Base-by-base conservation (phyloP, 2,888 invertebrate genomes). In the Amaurobius ferox region DNA sequence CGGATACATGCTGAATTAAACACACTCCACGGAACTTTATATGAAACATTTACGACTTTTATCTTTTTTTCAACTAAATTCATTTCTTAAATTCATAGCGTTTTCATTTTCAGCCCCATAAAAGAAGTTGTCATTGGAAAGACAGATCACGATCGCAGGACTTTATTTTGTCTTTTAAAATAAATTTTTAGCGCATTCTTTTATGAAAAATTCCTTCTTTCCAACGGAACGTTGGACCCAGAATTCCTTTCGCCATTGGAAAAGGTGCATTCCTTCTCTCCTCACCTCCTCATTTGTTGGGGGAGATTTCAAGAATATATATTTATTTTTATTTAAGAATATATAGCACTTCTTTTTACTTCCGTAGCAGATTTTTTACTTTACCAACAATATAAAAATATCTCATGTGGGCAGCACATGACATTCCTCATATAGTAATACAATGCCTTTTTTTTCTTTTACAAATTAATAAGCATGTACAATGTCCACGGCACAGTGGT, bases 71-170 rank as follows among this genome's bases (percentile, higher is more conserved):
- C 16, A 44, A 16, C 44, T 64, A 28, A 35, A 35, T 35, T 35
- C 35, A 35, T 35, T n/a, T n/a, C n/a, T 29, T 32, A 71, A 66
- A 80, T 67, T 73, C 48, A 72, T 72, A 32, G 72, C 55, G 61
- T 61, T 80, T 73, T 39, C 55, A 73, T 66, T 80, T 73, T 73
- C 55, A 6, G 55, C 61, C n/a, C 32, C 55, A 48, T 48, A 73
- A 80, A 80, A 48, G 48, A 66, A 73, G 67, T 73, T 35, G 66
- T 73, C 79, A 73, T 80, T 80, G 40, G 67, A 61, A 44, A 80
- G 79, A 80, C 72, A 80, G 79, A 80, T 80, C 73, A 80, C 79
- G 79, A 67, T 67, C 73, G 11, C 55, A 13, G 55, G 62, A 66
- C 67, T 40, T 67, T 71, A 64, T 40, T 67, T 80, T 73, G 48